Conservation (phyloP, 2,888 invertebrate species). For the Himalopsyche kuldschensis region DNA sequence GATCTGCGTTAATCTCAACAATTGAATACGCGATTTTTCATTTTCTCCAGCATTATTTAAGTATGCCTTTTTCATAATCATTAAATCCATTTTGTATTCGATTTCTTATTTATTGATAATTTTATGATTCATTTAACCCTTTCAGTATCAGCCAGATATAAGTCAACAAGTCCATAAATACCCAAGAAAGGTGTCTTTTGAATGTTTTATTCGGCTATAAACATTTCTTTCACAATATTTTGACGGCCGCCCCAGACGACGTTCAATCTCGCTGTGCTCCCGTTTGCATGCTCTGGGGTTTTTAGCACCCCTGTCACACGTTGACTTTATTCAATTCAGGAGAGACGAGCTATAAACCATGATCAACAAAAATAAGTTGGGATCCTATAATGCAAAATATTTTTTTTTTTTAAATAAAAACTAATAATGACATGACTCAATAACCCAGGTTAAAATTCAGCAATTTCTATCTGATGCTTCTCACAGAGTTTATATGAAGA, state of each 20-base stretch:
- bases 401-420: too few relatives aligned
- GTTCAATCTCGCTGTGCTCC: not conserved
- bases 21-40: too few relatives aligned
- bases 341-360: not conserved
- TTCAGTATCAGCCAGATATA: not conserved
- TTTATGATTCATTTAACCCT: not conserved
- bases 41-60: too few relatives aligned
- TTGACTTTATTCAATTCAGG: not conserved
- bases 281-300: not conserved
- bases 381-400: too few relatives aligned
- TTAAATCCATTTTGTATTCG: too few relatives aligned
- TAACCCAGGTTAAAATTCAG: too few relatives aligned
- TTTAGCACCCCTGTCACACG: not conserved
- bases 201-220: conserved; percentile 28
- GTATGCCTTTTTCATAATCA: too few relatives aligned
- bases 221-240: conserved; percentile 19
- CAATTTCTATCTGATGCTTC: too few relatives aligned
- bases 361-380: too few relatives aligned
- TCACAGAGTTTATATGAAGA: too few relatives aligned
- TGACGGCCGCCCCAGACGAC: not conserved
- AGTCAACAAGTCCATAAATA: not conserved
- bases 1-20: too few relatives aligned
- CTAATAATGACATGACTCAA: too few relatives aligned
- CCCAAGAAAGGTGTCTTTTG: not conserved
- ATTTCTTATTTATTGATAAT: not conserved